Conservation (phyloP, 92 coral and sea anemone species). For the Bergia puertoricense region DNA sequence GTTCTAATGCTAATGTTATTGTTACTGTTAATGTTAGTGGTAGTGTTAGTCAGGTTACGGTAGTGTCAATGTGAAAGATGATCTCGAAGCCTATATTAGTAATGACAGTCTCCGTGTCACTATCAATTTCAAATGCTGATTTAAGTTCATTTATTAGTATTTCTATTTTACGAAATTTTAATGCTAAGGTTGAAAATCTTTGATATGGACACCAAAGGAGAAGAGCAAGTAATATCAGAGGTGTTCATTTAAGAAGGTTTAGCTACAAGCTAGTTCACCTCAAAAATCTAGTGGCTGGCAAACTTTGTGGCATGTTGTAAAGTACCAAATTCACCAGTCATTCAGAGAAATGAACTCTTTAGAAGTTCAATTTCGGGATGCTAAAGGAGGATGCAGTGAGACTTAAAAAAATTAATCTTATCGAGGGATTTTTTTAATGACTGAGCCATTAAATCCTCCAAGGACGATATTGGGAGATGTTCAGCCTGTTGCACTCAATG, state of each 20-base stretch:
- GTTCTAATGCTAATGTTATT: too few relatives aligned
- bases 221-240: neutral
- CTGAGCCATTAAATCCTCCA: too few relatives aligned
- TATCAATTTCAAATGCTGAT: neutral
- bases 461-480: too few relatives aligned
- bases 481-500: too few relatives aligned
- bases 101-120: neutral
- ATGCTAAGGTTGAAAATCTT: too few relatives aligned
- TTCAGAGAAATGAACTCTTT: neutral
- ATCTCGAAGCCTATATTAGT: too few relatives aligned
- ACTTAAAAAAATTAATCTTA: neutral
- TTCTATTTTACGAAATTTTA: too few relatives aligned
- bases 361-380: neutral
- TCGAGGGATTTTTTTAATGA: neutral
- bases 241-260: neutral
- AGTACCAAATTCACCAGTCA: neutral
- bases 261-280: neutral
- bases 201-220: neutral
- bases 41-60: too few relatives aligned
- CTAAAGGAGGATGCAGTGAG: neutral
- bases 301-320: neutral
- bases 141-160: too few relatives aligned
- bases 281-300: neutral
- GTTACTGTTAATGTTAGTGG: too few relatives aligned
- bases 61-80: too few relatives aligned